Evolutionary conservation across 2,113 vertebrate genomes (phyloP), one percentile per base, ranked within the genome.

Genomic region (Oreochromis tanganicae): DNA sequence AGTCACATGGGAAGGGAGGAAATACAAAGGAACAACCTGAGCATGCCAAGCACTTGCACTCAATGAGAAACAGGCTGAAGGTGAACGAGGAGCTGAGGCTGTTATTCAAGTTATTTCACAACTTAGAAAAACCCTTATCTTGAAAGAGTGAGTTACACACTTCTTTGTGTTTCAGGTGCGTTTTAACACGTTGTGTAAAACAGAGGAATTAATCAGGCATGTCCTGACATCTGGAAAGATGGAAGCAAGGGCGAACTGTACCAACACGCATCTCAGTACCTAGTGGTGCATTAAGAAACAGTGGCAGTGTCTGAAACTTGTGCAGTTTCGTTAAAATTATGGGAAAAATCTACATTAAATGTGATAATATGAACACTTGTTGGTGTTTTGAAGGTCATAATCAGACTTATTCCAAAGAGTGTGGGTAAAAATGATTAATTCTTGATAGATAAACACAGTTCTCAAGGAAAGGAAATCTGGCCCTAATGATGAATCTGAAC

Each of bases 1-100:
- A 86, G 88, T 91, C 93, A 92, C 93, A 90, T 79, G 82, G 91
- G 92, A 80, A 17, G 1, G 19, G 57, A 82, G 50, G 85, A 91
- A 91, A 88, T 54, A 87, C 89, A 90, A 93, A 85, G 71, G n/a
- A 92, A 89, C 81, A 24, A 87, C 84, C 82, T 75, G 63, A 91
- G 86, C 85, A 85, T 85, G 85, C 71, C 82, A 85, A 88, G 82
- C 36, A 68, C 73, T 87, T 16, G 10, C 84, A 59, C 29, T 88
- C 78, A 85, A 21, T 32, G 68, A 85, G 59, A 85, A 41, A 71
- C 4, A 2, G 54, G 12, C 19, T 9, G 57, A 61, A 82, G 50
- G 52, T 55, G 82, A 68, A 59, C 24, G 4, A 21, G 36, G 8
- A 36, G 46, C 13, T 12, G 13, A 82, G 24, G 71, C 19, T 48